Evolutionary conservation across 2,888 invertebrate species (phyloP).

Genomic region (Erebia palarica): DNA sequence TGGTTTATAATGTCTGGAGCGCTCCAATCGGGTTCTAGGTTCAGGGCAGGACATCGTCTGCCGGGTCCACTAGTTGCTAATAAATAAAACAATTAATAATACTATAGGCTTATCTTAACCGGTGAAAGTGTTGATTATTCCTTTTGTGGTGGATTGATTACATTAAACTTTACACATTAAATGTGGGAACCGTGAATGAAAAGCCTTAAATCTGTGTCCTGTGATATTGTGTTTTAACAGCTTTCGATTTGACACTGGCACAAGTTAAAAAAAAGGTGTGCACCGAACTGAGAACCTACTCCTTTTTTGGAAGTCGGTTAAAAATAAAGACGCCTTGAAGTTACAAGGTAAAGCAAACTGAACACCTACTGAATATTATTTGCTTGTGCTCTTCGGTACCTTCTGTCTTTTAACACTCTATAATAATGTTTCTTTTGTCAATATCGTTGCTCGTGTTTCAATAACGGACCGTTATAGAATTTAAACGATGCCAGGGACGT

Average conservation of each 20-base stretch:
- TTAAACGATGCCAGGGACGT: too few relatives aligned
- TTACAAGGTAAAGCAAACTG: constrained; percentile 18
- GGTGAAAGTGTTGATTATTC: background rate
- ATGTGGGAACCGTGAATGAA: background rate
- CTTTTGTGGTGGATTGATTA: background rate
- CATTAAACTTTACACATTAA: background rate
- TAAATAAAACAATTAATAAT: background rate
- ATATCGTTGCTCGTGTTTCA: too few relatives aligned
- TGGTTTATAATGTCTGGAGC: too few relatives aligned
- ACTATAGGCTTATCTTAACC: background rate
- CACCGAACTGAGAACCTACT: too few relatives aligned
- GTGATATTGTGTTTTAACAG: constrained; percentile 11
- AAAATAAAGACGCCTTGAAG: constrained; percentile 8
- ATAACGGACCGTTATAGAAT: too few relatives aligned
- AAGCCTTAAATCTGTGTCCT: background rate
- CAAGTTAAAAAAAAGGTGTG: too few relatives aligned
- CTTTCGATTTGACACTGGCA: background rate
- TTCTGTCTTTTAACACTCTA: constrained; percentile 2
- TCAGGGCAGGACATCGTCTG: too few relatives aligned
- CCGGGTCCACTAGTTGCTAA: too few relatives aligned
- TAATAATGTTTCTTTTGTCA: too few relatives aligned
- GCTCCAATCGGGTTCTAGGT: too few relatives aligned
- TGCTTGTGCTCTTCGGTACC: constrained; percentile 4
- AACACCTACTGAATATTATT: constrained; percentile 4
- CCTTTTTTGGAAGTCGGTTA: background rate